A percentile compares a stretch with the other conserved stretches of the same genome.
Conservation (phyloP, 2,113 vertebrate species). For the Oenanthe oenanthe region DNA sequence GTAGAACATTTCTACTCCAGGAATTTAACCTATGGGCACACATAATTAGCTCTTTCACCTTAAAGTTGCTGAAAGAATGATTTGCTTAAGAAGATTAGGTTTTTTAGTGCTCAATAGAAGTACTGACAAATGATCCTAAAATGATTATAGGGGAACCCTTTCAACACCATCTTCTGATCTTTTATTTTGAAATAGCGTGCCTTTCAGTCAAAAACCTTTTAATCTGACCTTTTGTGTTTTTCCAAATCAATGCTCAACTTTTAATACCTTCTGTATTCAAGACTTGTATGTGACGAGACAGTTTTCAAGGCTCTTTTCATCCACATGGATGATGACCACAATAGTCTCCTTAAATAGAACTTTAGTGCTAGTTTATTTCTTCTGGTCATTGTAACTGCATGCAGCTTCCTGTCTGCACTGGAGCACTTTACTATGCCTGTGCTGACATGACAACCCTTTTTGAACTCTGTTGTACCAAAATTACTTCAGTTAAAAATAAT, state of each 20-base stretch:
- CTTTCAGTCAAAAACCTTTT: conserved; percentile 44
- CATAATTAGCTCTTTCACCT: conserved; percentile 72
- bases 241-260: conserved; percentile 8
- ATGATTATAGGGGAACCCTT: conserved; percentile 72
- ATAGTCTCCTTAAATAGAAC: not conserved
- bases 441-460: not conserved
- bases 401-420: not conserved
- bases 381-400: not conserved
- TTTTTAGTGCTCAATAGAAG: conserved; percentile 70
- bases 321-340: not conserved
- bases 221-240: conserved; percentile 12
- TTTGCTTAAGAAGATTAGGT: conserved; percentile 80
- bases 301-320: not conserved
- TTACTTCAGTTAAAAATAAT: not conserved
- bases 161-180: conserved; percentile 56
- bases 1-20: conserved; percentile 10
- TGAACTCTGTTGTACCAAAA: not conserved
- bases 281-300: not conserved
- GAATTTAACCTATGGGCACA: conserved; percentile 33
- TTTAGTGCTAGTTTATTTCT: not conserved
- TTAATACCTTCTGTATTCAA: not conserved
- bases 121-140: conserved; percentile 74
- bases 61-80: conserved; percentile 70
- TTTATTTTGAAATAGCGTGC: conserved; percentile 50
- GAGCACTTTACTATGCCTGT: not conserved